Evolutionary conservation across 2,113 vertebrate genomes (phyloP).

Genomic region (Polypterus bichir): DNA sequence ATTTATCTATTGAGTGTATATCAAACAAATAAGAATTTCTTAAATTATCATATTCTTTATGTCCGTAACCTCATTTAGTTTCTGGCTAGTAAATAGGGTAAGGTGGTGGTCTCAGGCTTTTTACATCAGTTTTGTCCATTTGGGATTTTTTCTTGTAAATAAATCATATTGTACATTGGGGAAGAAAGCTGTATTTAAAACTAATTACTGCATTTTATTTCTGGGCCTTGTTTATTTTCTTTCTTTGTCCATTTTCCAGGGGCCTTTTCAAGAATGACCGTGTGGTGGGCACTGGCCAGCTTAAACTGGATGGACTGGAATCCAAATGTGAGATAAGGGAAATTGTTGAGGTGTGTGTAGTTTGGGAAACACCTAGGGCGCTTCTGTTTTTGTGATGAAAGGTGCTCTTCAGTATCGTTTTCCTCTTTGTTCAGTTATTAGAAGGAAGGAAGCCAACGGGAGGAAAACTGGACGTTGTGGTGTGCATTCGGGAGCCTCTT

Average conservation of each 20-base stretch:
- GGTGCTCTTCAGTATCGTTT: neutral
- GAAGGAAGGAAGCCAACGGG: constrained; percentile 75
- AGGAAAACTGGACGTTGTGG: constrained; percentile 68
- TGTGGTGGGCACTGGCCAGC: constrained; percentile 64
- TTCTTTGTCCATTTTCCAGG: constrained; percentile 27
- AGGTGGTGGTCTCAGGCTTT: too few relatives aligned
- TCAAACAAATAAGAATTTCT: too few relatives aligned
- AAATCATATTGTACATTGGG: too few relatives aligned
- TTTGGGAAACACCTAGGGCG: neutral
- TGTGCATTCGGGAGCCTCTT: constrained; percentile 69
- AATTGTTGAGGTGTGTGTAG: constrained; percentile 57
- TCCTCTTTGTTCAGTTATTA: constrained; percentile 44
- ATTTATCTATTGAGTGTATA: too few relatives aligned
- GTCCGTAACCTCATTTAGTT: too few relatives aligned
- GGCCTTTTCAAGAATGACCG: constrained; percentile 75
- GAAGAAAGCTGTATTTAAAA: too few relatives aligned
- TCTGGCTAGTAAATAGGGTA: too few relatives aligned
- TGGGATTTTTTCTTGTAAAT: too few relatives aligned
- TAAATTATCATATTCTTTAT: too few relatives aligned
- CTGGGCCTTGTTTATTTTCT: too few relatives aligned
- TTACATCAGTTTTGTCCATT: too few relatives aligned
- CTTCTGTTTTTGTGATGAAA: neutral
- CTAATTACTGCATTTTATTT: too few relatives aligned
- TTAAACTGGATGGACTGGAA: constrained; percentile 71
- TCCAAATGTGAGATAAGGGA: constrained; percentile 65